phyloP scores from a whole-genome alignment of 1,140 invertebrate species.

The Notospermus geniculatus region DNA sequence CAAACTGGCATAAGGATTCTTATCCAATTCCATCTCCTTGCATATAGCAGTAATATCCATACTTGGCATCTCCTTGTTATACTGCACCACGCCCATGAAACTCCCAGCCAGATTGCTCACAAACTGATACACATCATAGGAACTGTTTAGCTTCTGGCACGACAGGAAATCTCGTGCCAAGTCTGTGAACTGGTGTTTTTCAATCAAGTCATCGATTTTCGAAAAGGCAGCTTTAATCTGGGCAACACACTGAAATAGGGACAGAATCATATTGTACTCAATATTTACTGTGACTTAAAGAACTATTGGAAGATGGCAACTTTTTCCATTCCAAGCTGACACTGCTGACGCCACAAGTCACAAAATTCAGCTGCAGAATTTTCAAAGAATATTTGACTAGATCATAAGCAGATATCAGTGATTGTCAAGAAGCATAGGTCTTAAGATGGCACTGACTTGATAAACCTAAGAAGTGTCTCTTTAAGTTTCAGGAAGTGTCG shows the following conservation, averaged over 20 bases:
- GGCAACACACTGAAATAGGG: conserved; percentile 27
- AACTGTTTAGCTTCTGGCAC: conserved; percentile 64
- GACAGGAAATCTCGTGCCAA: conserved; percentile 52
- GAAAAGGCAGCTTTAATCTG: conserved; percentile 27
- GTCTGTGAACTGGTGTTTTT: conserved; percentile 15
- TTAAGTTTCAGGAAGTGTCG: too few relatives aligned
- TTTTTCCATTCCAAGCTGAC: too few relatives aligned
- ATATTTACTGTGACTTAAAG: too few relatives aligned
- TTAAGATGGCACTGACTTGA: too few relatives aligned
- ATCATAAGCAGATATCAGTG: not conserved
- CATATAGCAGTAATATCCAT: conserved; percentile 29
- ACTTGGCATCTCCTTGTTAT: conserved; percentile 77
- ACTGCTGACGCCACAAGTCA: too few relatives aligned
- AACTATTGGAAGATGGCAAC: too few relatives aligned
- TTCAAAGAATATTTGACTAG: not conserved
- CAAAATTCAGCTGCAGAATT: too few relatives aligned
- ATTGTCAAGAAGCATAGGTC: too few relatives aligned
- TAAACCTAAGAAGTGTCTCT: too few relatives aligned
- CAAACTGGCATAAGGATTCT: conserved; percentile 29
- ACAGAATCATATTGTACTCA: too few relatives aligned
- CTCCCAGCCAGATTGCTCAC: conserved; percentile 75
- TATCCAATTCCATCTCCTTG: conserved; percentile 22
- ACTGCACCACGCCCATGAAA: conserved; percentile 77
- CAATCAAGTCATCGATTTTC: conserved; percentile 27
- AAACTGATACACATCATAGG: conserved; percentile 68